Base-by-base conservation (phyloP, 1,140 invertebrate species). In the Chironomus striatipennis region DNA sequence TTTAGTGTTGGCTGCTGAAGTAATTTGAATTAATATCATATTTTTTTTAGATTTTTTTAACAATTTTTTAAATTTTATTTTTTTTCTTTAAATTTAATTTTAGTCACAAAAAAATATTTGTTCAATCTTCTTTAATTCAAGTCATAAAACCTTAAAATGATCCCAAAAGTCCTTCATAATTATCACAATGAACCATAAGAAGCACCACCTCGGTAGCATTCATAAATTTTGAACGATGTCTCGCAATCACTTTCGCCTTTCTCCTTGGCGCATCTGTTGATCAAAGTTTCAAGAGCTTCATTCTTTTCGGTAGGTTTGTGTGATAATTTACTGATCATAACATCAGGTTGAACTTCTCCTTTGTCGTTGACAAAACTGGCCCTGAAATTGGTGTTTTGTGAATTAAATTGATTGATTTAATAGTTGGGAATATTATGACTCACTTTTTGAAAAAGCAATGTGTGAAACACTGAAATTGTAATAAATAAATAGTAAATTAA, bases 171-270 rank as follows among this genome's bases (percentile, higher is more conserved):
- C 24, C 24, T 34, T 5, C 1, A 34, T 2, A 34, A 34, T 34
- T 34, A 34, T 34, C 24, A 34, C 24, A 34, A 34, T 34, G 24
- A 34, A 34, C 24, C 24, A 34, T 1, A 1, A 34, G 5, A 0
- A 57, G n/a, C n/a, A n/a, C 47, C 47, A 70, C 18, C 18, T 6
- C 65, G 65, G 6, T 70, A 70, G 18, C 65, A 70, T 70, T 70
- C 20, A 70, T 70, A 70, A 70, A 70, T 20, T 70, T 18, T 21
- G 18, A 70, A 70, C 7, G 65, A 15, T 18, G 65, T 70, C 18
- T 70, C 65, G 18, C 65, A 70, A 6, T 70, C 65, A 70, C 18
- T 21, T 20, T 6, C 20, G n/a, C 65, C 65, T 70, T 70, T 70
- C 4, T 20, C 65, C 18, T 70, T 9, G 6, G 20, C 18, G 7